Evolutionary conservation across 2,888 invertebrate species (phyloP).

Genomic region (Oscheius onirici): DNA sequence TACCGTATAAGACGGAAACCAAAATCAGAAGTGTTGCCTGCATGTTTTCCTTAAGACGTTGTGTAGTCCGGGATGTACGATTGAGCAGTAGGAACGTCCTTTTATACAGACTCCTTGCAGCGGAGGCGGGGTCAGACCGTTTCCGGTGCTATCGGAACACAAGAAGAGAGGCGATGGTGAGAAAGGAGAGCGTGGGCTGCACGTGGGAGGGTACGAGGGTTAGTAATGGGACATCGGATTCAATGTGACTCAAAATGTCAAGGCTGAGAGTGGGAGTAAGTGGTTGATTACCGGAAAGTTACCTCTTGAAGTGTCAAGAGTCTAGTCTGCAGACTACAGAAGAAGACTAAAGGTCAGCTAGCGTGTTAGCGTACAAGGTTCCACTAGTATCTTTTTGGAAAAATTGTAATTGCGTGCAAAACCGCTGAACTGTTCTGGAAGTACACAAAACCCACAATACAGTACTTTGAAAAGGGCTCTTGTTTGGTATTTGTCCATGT

Average conservation of each 20-base stretch:
- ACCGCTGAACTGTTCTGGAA: too few relatives aligned
- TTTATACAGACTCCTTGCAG: slow-evolving; percentile 23
- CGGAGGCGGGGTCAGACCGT: slow-evolving; percentile 29
- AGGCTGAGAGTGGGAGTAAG: slow-evolving; percentile 14
- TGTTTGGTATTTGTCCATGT: too few relatives aligned
- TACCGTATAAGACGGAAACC: slow-evolving; percentile 4
- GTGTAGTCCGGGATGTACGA: slow-evolving; percentile 7
- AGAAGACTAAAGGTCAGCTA: too few relatives aligned
- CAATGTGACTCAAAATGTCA: slow-evolving; percentile 11
- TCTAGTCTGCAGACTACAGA: too few relatives aligned
- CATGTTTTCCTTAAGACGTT: slow-evolving; percentile 15
- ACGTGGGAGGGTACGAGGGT: slow-evolving; percentile 20
- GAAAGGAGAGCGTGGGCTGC: slow-evolving; percentile 23
- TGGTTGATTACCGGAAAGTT: background rate
- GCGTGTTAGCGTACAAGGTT: too few relatives aligned
- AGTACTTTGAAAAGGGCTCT: too few relatives aligned
- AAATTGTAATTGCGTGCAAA: too few relatives aligned
- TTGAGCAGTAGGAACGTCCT: background rate
- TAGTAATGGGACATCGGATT: background rate
- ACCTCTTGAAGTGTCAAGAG: too few relatives aligned
- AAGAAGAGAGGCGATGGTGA: slow-evolving; percentile 12
- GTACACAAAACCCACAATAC: too few relatives aligned
- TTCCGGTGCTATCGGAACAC: slow-evolving; percentile 34
- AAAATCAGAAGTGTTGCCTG: slow-evolving; percentile 12
- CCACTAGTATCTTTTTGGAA: too few relatives aligned